phyloP scores from a whole-genome alignment of 2,888 invertebrate species.

The Drosophila kokeensis region DNA sequence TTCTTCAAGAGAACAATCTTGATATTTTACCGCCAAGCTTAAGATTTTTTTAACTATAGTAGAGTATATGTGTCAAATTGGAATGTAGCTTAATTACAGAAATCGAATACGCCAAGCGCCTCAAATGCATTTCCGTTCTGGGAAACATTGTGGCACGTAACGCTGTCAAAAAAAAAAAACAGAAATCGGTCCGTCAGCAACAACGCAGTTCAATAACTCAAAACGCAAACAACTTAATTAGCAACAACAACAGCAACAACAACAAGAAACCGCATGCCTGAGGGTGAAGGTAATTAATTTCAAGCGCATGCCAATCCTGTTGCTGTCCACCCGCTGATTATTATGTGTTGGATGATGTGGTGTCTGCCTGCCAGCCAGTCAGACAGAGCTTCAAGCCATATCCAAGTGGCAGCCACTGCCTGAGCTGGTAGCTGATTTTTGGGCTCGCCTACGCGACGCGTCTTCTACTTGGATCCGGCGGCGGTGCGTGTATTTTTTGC shows the following conservation, averaged over 20 bases:
- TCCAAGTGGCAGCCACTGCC: slow-evolving; percentile 17
- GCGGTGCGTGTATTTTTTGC: slow-evolving; percentile 74
- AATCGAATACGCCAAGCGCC: not conserved
- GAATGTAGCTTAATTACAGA: not conserved
- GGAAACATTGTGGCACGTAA: slow-evolving; percentile 54
- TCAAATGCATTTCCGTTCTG: slow-evolving; percentile 49
- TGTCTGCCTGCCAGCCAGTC: slow-evolving; percentile 27
- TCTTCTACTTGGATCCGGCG: slow-evolving; percentile 23
- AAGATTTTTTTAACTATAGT: not conserved
- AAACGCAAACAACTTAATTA: slow-evolving; percentile 78
- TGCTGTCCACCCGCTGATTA: slow-evolving; percentile 80
- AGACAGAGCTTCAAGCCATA: slow-evolving; percentile 5
- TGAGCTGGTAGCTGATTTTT: slow-evolving; percentile 69
- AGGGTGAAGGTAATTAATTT: slow-evolving; percentile 73
- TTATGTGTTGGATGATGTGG: slow-evolving; percentile 71
- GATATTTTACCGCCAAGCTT: not conserved
- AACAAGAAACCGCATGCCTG: slow-evolving; percentile 21
- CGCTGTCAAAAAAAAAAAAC: slow-evolving; percentile 34
- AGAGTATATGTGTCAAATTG: not conserved
- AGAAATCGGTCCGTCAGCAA: slow-evolving; percentile 27
- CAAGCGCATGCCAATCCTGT: slow-evolving; percentile 78
- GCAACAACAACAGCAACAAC: slow-evolving; percentile 49
- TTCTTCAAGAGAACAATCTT: not conserved
- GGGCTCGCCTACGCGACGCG: slow-evolving; percentile 67
- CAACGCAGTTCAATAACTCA: slow-evolving; percentile 74